Evolutionary conservation across 2,113 vertebrate genomes (phyloP).

Genomic region (Elachura formosa): DNA sequence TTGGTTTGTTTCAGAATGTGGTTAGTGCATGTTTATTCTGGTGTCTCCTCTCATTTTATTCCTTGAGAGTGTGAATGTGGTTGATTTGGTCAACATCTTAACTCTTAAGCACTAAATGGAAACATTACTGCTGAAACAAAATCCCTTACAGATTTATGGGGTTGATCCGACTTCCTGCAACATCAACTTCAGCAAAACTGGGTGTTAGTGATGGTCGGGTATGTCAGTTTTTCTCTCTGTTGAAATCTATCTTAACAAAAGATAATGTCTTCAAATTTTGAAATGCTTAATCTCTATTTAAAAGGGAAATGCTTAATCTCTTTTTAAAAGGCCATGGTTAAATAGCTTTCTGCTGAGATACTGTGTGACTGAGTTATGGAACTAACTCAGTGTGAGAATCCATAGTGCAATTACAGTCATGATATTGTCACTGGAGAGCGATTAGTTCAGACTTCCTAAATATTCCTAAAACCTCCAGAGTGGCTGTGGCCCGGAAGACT

Average conservation of each 20-base stretch:
- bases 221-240: neutral
- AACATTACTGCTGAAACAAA: neutral
- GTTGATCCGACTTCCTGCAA: neutral
- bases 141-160: neutral
- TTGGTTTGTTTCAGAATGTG: neutral
- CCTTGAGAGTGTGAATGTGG: neutral
- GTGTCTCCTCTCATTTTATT: neutral
- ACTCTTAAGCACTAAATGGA: neutral
- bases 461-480: neutral
- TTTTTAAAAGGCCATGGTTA: neutral
- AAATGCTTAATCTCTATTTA: neutral
- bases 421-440: neutral
- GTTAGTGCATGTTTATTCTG: neutral
- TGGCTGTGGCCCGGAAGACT: neutral
- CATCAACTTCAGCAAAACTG: neutral
- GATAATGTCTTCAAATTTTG: neutral
- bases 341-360: conserved; percentile 29
- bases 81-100: neutral
- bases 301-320: neutral
- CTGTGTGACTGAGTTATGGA: neutral
- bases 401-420: neutral
- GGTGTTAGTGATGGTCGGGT: neutral
- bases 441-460: conserved; percentile 36
- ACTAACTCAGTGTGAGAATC: neutral
- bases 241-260: neutral